These are phyloP conservation scores for Vultur gryphus DNA, from an alignment of 2,797 vertebrate genomes.

Conservation along the genomic window DNA sequence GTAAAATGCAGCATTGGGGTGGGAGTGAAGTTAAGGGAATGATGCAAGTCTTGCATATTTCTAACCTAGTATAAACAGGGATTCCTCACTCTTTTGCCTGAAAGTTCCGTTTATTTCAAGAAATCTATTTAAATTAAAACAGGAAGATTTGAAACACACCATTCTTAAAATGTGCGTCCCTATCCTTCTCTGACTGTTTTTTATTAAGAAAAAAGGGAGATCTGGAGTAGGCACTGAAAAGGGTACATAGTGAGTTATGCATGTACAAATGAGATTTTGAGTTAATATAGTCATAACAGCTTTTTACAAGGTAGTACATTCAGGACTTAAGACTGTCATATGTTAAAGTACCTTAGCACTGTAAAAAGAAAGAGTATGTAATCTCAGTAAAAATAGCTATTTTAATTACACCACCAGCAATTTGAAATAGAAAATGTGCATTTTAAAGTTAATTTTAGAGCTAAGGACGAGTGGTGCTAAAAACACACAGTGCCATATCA, in stretches of 20 bases:
- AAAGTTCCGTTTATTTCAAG: background rate
- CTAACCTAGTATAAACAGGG: background rate
- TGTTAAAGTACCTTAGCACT: background rate
- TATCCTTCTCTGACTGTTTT: background rate
- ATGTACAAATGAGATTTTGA: background rate
- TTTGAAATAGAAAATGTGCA: background rate
- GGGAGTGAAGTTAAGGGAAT: background rate
- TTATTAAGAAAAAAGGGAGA: background rate
- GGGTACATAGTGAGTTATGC: background rate
- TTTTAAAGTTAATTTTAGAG: background rate
- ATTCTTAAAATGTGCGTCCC: background rate
- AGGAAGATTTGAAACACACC: background rate
- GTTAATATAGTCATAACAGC: background rate
- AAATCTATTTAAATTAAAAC: background rate
- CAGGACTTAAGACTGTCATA: background rate
- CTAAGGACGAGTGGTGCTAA: background rate
- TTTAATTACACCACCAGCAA: background rate
- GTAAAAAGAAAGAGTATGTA: background rate
- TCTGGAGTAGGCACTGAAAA: background rate
- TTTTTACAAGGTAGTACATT: background rate
- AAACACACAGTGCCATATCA: background rate
- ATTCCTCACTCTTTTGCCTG: background rate
- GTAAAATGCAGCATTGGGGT: background rate
- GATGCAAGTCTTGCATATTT: background rate
- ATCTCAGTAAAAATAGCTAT: background rate